Base-by-base conservation (phyloP, 2,113 vertebrate genomes). In the Lampris megalopsis region DNA sequence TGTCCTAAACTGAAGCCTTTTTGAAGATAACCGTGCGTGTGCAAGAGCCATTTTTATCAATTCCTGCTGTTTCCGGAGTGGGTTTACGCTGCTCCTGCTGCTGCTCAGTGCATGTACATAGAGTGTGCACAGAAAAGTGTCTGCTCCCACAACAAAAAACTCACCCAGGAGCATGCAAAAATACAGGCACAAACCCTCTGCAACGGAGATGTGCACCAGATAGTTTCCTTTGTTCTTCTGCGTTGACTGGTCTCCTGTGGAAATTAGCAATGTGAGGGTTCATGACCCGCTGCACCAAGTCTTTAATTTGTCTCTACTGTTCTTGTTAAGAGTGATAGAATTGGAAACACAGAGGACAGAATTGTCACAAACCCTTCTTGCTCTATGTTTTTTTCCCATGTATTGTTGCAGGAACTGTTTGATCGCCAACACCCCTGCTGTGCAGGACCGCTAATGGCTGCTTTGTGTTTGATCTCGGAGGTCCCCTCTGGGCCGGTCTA, bases 11-110 rank as follows among this genome's bases (percentile, higher is more conserved):
- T n/a, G 60, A 80, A 83, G 73, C 68, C 74, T 88, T 88, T 88
- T 88, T 88, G 85, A 76, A 85, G 73, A 85, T 83, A 72, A 63
- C 77, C 49, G n/a, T 24, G 80, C 67, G 80, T 78, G 52, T 62
- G 72, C 75, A 72, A 69, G 63, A 88, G 47, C 45, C 67, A 43
- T 80, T 78, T 86, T 56, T 50, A 82, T 82, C 75, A 73, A 41
- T 70, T n/a, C 80, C 65, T 57, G 37, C 45, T 63, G 64, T 79
- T 73, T 83, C 54, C 7, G 64, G 24, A 69, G 68, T 84, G 49
- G 80, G 73, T 80, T 79, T 77, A 68, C 66, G 9, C 65, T 52
- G 60, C 68, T 41, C 13, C 24, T 57, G 54, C 54, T 24, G 53
- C 10, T 3, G 53, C 35, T 56, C 53, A 58, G 53, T 40, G 54